Conservation (phyloP, 1,140 invertebrate genomes). For the Akabosia matsudoensis region DNA sequence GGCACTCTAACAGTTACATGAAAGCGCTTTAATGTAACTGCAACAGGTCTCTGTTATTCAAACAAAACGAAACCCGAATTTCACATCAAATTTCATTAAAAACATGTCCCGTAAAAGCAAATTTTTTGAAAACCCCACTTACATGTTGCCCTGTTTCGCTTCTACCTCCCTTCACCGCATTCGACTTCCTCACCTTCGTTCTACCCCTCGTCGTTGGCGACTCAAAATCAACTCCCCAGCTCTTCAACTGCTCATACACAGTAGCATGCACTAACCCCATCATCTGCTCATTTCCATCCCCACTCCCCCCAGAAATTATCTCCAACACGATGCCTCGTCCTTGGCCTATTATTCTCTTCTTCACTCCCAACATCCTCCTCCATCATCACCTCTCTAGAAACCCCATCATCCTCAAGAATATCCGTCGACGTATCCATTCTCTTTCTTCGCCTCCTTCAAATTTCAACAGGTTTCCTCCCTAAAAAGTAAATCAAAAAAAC, state of each 20-base stretch:
- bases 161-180: not conserved
- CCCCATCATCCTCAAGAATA: no score
- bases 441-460: no score
- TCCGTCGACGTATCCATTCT: no score
- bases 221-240: not conserved
- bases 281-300: not conserved
- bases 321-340: no score
- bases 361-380: no score
- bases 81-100: not conserved
- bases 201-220: not conserved
- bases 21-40: not conserved
- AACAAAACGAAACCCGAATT: not conserved
- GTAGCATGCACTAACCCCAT: not conserved
- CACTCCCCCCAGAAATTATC: no score
- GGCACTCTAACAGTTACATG: constrained; percentile 23
- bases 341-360: no score
- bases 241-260: not conserved
- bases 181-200: not conserved
- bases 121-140: not conserved
- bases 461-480: no score
- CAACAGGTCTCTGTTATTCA: not conserved
- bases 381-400: no score
- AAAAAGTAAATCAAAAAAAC: no score
- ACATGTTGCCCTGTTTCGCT: not conserved
- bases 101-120: not conserved